Evolutionary conservation across 1,140 invertebrate species (phyloP).

Genomic region (Hyles vespertilio): DNA sequence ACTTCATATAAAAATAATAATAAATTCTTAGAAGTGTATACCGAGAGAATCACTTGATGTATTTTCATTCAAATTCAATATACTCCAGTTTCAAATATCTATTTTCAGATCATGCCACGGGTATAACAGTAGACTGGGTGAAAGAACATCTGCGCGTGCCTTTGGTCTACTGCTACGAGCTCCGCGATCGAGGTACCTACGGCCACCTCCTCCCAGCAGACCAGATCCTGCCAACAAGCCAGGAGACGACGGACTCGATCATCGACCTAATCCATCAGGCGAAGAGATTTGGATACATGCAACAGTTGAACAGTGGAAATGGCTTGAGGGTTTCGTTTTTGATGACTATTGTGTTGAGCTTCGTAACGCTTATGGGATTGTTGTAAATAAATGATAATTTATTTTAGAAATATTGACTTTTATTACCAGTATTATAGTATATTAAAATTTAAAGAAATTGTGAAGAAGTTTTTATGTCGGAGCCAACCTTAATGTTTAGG

Average conservation of each 20-base stretch:
- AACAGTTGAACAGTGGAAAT: constrained; percentile 18
- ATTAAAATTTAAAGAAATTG: too few relatives aligned
- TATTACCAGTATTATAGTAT: too few relatives aligned
- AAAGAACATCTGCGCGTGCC: constrained; percentile 78
- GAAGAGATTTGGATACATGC: constrained; percentile 54
- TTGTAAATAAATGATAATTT: too few relatives aligned
- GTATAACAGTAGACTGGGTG: constrained; percentile 83
- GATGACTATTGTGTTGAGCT: constrained; percentile 4
- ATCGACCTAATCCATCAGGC: constrained; percentile 78
- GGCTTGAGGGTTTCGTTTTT: constrained; percentile 19
- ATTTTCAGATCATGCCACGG: constrained; percentile 77
- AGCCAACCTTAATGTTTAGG: too few relatives aligned
- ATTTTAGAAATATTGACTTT: too few relatives aligned
- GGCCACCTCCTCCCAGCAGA: constrained; percentile 86
- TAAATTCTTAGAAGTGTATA: too few relatives aligned
- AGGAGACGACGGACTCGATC: constrained; percentile 83
- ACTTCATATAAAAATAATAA: too few relatives aligned
- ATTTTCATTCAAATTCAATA: too few relatives aligned
- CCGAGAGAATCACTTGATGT: too few relatives aligned
- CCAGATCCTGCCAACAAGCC: constrained; percentile 83
- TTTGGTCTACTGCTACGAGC: constrained; percentile 79
- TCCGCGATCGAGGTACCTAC: constrained; percentile 82
- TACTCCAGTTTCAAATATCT: too few relatives aligned
- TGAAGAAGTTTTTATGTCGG: too few relatives aligned
- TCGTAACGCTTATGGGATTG: too few relatives aligned